phyloP scores from a whole-genome alignment of 2,113 vertebrate species.

The Syrrhaptes paradoxus region DNA sequence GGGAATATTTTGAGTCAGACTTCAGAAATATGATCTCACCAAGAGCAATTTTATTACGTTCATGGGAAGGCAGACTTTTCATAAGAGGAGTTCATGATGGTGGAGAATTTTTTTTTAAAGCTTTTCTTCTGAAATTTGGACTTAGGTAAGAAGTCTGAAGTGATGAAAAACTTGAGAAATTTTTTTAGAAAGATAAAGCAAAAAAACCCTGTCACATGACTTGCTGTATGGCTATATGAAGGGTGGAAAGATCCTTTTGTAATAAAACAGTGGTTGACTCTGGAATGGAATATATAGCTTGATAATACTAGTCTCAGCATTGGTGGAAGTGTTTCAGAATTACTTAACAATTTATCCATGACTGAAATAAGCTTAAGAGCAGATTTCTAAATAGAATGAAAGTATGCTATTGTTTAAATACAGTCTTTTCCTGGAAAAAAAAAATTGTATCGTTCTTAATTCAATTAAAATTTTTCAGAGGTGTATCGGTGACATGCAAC shows the following conservation, averaged over 20 bases:
- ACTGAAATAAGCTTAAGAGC: not conserved
- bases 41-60: not conserved
- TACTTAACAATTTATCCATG: not conserved
- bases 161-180: not conserved
- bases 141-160: not conserved
- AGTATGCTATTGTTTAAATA: not conserved
- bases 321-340: not conserved
- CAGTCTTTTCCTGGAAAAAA: not conserved
- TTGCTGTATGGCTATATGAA: not conserved
- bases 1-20: conserved; percentile 5
- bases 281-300: not conserved
- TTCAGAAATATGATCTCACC: conserved; percentile 17
- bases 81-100: not conserved
- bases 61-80: conserved; percentile 4
- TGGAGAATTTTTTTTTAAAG: not conserved
- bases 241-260: not conserved
- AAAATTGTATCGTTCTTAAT: not conserved
- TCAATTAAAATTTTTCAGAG: not conserved
- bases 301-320: not conserved
- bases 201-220: not conserved
- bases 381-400: not conserved
- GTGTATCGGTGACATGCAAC: not conserved
- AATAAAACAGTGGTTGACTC: not conserved
- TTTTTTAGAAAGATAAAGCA: not conserved
- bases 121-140: not conserved